Evolutionary conservation across 2,797 vertebrate species (phyloP).

Genomic region (Gymnothorax javanicus): DNA sequence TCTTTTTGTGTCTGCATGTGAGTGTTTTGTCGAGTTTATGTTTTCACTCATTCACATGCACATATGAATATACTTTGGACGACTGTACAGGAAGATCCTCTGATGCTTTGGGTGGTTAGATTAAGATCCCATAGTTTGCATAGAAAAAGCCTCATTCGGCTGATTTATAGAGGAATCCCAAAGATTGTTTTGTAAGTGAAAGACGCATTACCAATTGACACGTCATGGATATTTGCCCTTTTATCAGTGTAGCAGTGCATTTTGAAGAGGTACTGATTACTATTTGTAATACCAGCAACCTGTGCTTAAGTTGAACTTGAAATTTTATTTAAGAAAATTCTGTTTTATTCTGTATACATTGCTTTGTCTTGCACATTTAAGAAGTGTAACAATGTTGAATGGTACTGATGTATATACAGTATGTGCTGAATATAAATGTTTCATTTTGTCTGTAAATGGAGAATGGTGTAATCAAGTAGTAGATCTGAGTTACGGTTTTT

Average conservation of each 20-base stretch:
- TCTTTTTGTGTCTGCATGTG: not conserved
- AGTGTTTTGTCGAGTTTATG: no score
- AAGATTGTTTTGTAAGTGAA: conserved; percentile 31
- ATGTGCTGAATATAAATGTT: conserved; percentile 72
- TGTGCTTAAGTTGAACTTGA: conserved; percentile 79
- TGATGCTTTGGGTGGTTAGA: conserved; percentile 46
- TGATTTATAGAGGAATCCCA: conserved; percentile 29
- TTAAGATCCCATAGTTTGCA: conserved; percentile 32
- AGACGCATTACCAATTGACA: conserved; percentile 19
- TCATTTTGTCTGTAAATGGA: conserved; percentile 77
- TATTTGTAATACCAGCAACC: conserved; percentile 79
- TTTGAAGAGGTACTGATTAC: conserved; percentile 59
- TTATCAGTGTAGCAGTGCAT: conserved; percentile 55
- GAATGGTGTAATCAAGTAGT: conserved; percentile 73
- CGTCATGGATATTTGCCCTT: conserved; percentile 39
- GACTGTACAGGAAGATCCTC: conserved; percentile 37
- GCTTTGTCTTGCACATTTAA: conserved; percentile 86
- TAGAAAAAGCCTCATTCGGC: conserved; percentile 20
- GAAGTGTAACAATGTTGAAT: conserved; percentile 80
- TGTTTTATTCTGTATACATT: conserved; percentile 72
- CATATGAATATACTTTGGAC: not conserved
- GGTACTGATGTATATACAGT: conserved; percentile 79
- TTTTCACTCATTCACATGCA: not conserved
- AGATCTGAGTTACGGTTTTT: conserved; percentile 79
- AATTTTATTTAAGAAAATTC: conserved; percentile 75